Evolutionary conservation across 2,888 invertebrate species (phyloP).

Genomic region (Parelbella ahira): DNA sequence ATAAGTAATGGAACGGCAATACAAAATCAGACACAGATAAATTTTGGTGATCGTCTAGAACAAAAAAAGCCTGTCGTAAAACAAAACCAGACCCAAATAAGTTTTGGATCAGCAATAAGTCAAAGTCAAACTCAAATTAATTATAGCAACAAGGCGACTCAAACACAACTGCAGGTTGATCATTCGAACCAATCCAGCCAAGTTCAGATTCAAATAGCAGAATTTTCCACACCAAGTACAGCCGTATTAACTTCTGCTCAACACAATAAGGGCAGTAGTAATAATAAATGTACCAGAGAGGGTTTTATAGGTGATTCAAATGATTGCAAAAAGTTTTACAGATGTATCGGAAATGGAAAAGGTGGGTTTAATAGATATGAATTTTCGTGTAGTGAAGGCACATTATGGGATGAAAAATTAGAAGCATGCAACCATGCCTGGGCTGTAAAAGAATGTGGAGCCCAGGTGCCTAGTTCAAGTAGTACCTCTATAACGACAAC

Average conservation of each 20-base stretch:
- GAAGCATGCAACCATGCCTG: constrained; percentile 81
- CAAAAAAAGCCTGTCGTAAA: neutral
- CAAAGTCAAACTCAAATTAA: constrained; percentile 13
- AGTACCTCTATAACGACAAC: constrained; percentile 8
- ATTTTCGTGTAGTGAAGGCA: constrained; percentile 80
- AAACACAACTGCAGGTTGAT: constrained; percentile 6
- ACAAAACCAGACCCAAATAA: constrained; percentile 17
- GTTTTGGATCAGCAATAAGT: constrained; percentile 3
- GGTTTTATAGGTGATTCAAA: constrained; percentile 80
- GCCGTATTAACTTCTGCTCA: constrained; percentile 26
- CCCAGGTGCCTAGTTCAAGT: constrained; percentile 23
- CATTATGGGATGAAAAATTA: constrained; percentile 79
- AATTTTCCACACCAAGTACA: constrained; percentile 26
- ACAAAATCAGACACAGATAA: constrained; percentile 12
- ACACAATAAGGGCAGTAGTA: constrained; percentile 24
- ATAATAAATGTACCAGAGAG: constrained; percentile 51
- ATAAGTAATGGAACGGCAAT: constrained; percentile 1
- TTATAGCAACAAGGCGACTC: constrained; percentile 10
- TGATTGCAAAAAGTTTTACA: constrained; percentile 84
- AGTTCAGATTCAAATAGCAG: constrained; percentile 27
- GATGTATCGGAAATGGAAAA: constrained; percentile 79
- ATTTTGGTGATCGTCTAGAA: constrained; percentile 15
- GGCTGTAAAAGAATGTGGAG: constrained; percentile 58
- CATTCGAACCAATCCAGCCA: constrained; percentile 7
- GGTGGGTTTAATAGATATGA: constrained; percentile 70